These are phyloP conservation scores for Yponomeuta plumbellus DNA, from an alignment of 2,888 invertebrate species.

Conservation along the genomic window DNA sequence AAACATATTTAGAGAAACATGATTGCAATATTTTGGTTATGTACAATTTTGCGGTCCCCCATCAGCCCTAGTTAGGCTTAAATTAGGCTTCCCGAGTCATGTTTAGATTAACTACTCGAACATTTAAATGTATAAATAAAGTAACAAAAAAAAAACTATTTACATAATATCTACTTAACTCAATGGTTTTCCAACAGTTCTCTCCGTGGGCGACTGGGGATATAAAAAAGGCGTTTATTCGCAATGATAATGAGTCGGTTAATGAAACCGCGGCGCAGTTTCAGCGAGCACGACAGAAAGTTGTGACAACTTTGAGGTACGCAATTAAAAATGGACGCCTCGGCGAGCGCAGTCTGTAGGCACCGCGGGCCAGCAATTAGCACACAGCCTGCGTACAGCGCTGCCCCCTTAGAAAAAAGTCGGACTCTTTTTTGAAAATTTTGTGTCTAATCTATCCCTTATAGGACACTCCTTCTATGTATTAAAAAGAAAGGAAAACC, in stretches of 20 bases:
- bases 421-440: background rate
- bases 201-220: background rate
- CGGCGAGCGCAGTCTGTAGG: constrained; percentile 17
- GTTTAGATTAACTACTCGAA: too few species aligned
- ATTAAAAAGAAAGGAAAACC: background rate
- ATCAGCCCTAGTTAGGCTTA: too few species aligned
- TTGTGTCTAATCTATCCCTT: background rate
- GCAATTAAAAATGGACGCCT: constrained; percentile 40
- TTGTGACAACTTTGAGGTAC: constrained; percentile 43
- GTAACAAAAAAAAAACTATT: too few species aligned
- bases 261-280: background rate
- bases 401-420: too few species aligned
- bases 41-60: too few species aligned
- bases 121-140: too few species aligned
- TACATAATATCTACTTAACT: too few species aligned
- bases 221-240: background rate
- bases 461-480: background rate
- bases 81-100: too few species aligned
- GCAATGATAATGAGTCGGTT: background rate
- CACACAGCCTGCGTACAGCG: background rate
- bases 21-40: too few species aligned
- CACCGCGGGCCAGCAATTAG: background rate
- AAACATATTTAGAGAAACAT: too few species aligned
- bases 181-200: too few species aligned
- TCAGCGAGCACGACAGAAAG: constrained; percentile 17